phyloP scores from a whole-genome alignment of 2,888 invertebrate genomes.

The Sphaerophoria taeniata region DNA sequence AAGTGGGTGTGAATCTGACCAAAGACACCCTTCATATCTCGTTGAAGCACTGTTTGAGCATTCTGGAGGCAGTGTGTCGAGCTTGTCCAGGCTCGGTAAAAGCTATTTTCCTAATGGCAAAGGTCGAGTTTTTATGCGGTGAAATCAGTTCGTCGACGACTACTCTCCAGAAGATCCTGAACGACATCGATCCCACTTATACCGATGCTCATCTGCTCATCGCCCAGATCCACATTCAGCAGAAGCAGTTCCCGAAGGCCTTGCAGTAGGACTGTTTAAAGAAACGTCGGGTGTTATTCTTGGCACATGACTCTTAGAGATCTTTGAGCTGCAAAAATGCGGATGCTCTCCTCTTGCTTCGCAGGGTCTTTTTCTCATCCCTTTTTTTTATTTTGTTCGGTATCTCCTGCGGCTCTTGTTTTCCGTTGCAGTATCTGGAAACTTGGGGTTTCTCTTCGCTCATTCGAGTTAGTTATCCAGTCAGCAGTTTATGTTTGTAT shows the following conservation, averaged over 20 bases:
- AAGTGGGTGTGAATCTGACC: conserved; percentile 80
- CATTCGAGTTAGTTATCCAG: too few relatives aligned
- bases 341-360: too few relatives aligned
- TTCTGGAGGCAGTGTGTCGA: conserved; percentile 89
- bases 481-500: too few relatives aligned
- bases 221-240: conserved; percentile 92
- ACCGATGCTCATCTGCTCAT: conserved; percentile 93
- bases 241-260: conserved; percentile 89
- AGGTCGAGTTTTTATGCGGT: conserved; percentile 91
- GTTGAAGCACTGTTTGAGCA: conserved; percentile 85
- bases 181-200: conserved; percentile 89
- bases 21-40: conserved; percentile 84
- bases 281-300: too few relatives aligned
- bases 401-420: too few relatives aligned
- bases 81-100: conserved; percentile 92
- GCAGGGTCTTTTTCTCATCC: too few relatives aligned
- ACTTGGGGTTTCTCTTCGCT: too few relatives aligned
- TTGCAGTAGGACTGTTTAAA: conserved; percentile 87
- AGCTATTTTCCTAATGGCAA: conserved; percentile 89
- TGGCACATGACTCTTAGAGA: conserved; percentile 85
- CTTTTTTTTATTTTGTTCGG: too few relatives aligned
- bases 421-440: too few relatives aligned
- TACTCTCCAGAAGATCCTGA: conserved; percentile 89
- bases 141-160: conserved; percentile 89
- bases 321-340: too few relatives aligned